Evolutionary conservation across 2,888 invertebrate species (phyloP), one percentile per base, ranked within the genome.

Genomic region (Drosophila quinaria): DNA sequence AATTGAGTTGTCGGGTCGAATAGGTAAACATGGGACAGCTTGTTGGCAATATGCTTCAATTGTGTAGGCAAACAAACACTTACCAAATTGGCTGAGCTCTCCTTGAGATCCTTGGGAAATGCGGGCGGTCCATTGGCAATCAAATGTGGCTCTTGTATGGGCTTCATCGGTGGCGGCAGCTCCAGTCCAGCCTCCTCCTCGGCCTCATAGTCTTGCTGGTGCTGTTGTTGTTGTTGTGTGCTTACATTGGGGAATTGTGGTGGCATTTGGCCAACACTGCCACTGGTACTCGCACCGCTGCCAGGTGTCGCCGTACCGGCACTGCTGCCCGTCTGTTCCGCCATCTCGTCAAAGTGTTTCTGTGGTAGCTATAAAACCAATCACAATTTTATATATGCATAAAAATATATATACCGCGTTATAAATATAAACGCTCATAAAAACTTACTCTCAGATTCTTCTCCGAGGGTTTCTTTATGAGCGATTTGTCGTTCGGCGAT

Each of bases 131-230:
- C 92, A 84, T 93, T 93, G 72, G 92, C 83, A 64, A 93, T 92
- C 74, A 92, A 88, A 77, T 93, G 93, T 41, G 94, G 93, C 79
- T 93, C 97, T 92, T 97, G 96, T 81, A 98, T 97, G n/a, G 97
- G 97, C 91, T 97, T 97, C 98, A 98, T 98, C 1, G 98, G 98
- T 37, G 98, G 98, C 58, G 98, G 98, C 82, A 98, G 93, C 93
- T 98, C 98, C 13, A 97, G 94, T 35, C 95, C 95, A 19, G 94
- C 94, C 90, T 97, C 97, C 89, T 97, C 97, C 89, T 97, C 97
- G 62, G 95, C 94, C 80, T 93, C 93, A 70, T 84, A 91, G 66
- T 93, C 92, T 51, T 67, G 70, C 52, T 83, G 81, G 41, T 44
- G 55, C 11, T 42, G 42, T 41, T 39, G 52, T 94, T 39, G 52